A percentile compares a stretch with the other conserved stretches of the same genome.
phyloP scores from a whole-genome alignment of 2,888 invertebrate species.

The Apamea anceps region DNA sequence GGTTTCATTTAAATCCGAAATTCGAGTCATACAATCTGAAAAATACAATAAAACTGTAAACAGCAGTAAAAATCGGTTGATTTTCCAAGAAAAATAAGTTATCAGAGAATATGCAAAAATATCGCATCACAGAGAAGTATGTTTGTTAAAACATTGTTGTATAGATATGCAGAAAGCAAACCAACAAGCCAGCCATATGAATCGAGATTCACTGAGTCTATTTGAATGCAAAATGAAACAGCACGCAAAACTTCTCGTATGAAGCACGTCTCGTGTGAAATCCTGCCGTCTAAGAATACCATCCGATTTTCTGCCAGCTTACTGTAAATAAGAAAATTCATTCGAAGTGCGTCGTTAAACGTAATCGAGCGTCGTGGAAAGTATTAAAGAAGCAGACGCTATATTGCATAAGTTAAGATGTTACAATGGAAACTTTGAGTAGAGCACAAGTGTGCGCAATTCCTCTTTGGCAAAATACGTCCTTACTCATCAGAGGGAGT shows the following conservation, averaged over 20 bases:
- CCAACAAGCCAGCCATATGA: slow-evolving; percentile 49
- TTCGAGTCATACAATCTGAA: neutral
- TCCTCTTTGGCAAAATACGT: slow-evolving; percentile 83
- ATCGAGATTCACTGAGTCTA: slow-evolving; percentile 61
- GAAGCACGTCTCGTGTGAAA: slow-evolving; percentile 84
- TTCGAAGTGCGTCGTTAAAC: slow-evolving; percentile 87
- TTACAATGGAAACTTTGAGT: slow-evolving; percentile 89
- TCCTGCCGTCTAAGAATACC: slow-evolving; percentile 79
- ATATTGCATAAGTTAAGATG: slow-evolving; percentile 90
- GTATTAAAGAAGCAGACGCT: slow-evolving; percentile 89
- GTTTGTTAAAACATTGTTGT: slow-evolving; percentile 24
- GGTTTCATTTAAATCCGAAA: neutral
- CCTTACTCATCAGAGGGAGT: slow-evolving; percentile 79
- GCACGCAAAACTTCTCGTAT: slow-evolving; percentile 79
- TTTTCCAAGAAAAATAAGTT: neutral
- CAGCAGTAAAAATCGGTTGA: neutral
- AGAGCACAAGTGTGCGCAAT: slow-evolving; percentile 87
- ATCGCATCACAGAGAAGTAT: slow-evolving; percentile 6
- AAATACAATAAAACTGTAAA: neutral
- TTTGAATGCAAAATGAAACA: slow-evolving; percentile 69
- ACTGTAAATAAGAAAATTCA: slow-evolving; percentile 89
- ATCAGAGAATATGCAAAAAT: slow-evolving; percentile 9
- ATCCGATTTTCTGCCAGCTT: slow-evolving; percentile 85
- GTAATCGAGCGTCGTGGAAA: slow-evolving; percentile 89
- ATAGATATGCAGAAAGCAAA: slow-evolving; percentile 14